phyloP scores from a whole-genome alignment of 2,113 vertebrate species.

The Vicugna pacos region DNA sequence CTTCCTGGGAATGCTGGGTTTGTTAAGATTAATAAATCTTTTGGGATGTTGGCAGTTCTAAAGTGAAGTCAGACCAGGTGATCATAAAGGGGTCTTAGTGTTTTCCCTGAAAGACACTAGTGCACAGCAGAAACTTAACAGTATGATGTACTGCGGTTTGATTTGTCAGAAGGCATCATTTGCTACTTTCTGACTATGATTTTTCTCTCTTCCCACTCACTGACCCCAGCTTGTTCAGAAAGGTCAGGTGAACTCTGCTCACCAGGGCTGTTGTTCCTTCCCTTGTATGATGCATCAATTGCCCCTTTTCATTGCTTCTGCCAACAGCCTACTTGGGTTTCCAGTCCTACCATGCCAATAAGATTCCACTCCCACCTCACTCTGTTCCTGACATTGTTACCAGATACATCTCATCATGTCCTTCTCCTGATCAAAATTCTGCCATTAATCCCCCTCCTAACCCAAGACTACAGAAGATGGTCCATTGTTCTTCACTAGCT shows the following conservation, averaged over 20 bases:
- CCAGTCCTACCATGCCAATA: background rate
- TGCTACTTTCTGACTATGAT: background rate
- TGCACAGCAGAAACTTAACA: background rate
- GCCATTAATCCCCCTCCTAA: background rate
- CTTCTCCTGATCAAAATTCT: background rate
- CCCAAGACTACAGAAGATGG: background rate
- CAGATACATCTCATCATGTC: background rate
- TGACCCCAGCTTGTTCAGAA: slow-evolving; percentile 49
- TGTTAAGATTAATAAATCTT: slow-evolving; percentile 54
- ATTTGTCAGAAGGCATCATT: background rate
- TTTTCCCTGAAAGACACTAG: background rate
- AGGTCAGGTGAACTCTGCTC: slow-evolving; percentile 26
- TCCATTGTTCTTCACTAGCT: background rate
- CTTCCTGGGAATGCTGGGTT: background rate
- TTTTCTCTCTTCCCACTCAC: slow-evolving; percentile 41
- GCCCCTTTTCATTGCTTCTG: background rate
- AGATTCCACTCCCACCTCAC: background rate
- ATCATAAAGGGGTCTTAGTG: slow-evolving; percentile 8
- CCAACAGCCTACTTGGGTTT: background rate
- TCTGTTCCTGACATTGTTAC: background rate
- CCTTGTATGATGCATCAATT: background rate
- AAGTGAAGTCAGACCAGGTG: slow-evolving; percentile 7
- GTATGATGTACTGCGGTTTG: background rate
- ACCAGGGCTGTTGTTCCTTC: background rate
- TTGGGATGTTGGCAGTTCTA: slow-evolving; percentile 10